Percentiles rank a stretch among this genome's conserved stretches.
Conservation (phyloP, 1,140 invertebrate species). For the Nebria ingens region DNA sequence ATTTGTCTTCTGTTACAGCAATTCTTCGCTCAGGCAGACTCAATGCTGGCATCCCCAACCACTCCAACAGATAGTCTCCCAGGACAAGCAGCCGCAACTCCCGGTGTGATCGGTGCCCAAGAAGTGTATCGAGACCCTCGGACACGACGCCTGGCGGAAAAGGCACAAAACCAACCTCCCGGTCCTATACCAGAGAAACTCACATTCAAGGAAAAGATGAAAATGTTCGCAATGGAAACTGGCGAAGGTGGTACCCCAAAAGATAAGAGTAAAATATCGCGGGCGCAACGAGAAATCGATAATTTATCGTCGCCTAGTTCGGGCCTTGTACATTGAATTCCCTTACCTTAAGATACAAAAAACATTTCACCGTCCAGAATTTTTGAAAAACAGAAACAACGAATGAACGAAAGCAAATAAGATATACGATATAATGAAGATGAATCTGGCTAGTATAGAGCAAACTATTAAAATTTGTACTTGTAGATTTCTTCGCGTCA, state of each 20-base stretch:
- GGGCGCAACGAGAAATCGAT: constrained; percentile 84
- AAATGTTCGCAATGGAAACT: constrained; percentile 91
- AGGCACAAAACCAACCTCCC: constrained; percentile 57
- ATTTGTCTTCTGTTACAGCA: constrained; percentile 43
- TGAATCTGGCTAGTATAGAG: too few species aligned
- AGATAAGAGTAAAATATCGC: constrained; percentile 88
- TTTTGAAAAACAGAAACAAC: too few species aligned
- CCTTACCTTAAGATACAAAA: neutral
- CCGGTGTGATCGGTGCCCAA: constrained; percentile 88
- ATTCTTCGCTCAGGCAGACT: constrained; percentile 71
- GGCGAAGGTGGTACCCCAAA: constrained; percentile 78
- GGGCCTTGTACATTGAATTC: constrained; percentile 26
- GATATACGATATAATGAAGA: too few species aligned
- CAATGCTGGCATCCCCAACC: constrained; percentile 58
- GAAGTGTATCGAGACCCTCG: constrained; percentile 88
- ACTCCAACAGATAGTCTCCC: constrained; percentile 50
- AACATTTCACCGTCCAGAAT: neutral
- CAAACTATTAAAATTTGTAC: too few species aligned
- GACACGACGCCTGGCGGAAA: constrained; percentile 65
- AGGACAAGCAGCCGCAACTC: constrained; percentile 49
- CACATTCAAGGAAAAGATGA: constrained; percentile 93
- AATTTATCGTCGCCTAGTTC: constrained; percentile 42
- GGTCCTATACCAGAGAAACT: constrained; percentile 77
- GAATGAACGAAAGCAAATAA: too few species aligned
- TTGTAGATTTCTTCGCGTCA: too few species aligned